Evolutionary conservation across 2,888 invertebrate genomes (phyloP).

Genomic region (Macrophya alboannulata): DNA sequence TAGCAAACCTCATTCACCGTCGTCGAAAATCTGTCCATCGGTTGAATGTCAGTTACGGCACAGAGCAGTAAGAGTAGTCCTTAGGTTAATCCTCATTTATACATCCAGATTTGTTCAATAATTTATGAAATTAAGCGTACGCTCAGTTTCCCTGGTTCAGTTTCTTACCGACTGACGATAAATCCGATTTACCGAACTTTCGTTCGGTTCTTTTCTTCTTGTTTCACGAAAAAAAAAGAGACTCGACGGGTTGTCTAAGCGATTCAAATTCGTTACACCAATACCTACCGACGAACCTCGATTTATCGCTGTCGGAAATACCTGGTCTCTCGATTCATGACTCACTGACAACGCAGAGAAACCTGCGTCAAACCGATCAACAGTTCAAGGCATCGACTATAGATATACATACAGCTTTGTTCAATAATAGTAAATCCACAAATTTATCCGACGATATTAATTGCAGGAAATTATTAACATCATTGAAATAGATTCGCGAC

Average conservation of each 20-base stretch:
- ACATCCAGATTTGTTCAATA: too few relatives aligned
- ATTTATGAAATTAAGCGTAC: too few relatives aligned
- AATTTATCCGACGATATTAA: too few relatives aligned
- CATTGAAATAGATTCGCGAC: too few relatives aligned
- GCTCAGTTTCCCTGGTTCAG: too few relatives aligned
- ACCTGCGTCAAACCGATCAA: neutral
- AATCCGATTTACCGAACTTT: too few relatives aligned
- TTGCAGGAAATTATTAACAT: too few relatives aligned
- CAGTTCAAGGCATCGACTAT: neutral
- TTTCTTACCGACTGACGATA: too few relatives aligned
- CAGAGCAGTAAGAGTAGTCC: too few relatives aligned
- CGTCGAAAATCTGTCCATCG: too few relatives aligned
- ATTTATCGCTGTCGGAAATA: neutral
- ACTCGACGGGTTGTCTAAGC: neutral
- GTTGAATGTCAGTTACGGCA: too few relatives aligned
- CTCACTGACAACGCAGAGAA: neutral
- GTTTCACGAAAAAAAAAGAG: neutral
- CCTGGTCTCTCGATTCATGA: neutral
- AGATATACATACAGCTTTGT: neutral
- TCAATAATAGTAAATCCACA: neutral
- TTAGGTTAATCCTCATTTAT: too few relatives aligned
- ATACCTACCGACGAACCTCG: neutral
- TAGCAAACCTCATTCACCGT: neutral
- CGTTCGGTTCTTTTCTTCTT: neutral
- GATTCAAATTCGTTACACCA: conserved; percentile 6